Evolutionary conservation across 2,888 invertebrate genomes (phyloP), one percentile per base, ranked within the genome.

Genomic region (Xylota sylvarum): DNA sequence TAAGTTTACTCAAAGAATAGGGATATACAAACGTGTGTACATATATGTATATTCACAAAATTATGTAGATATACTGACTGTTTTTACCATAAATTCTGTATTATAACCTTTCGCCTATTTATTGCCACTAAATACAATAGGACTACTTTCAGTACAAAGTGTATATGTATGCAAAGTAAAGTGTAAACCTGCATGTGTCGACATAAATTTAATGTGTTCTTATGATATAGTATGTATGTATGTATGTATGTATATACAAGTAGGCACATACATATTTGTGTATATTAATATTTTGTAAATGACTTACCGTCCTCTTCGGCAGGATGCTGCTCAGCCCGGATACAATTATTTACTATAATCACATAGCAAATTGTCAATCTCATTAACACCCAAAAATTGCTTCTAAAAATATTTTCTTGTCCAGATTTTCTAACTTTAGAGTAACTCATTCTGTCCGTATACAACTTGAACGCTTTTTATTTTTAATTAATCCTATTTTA

Each of bases 251-350:
- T 50, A 10, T 23, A 50, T 10, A 23, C 1, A 50, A 2, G 10
- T 14, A 23, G 10, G 19, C 19, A 48, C 3, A 48, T 46, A n/a
- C n/a, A n/a, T n/a, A n/a, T n/a, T n/a, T n/a, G n/a, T n/a, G n/a
- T n/a, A 43, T 17, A n/a, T 40, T 5, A 1, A 14, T 43, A 43
- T 27, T 10, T n/a, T 3, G 9, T 40, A 67, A 67, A 2, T 0
- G 62, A 74, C 74, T 81, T 77, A 81, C 85, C 86, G 58, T 86
- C 86, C 56, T 86, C 86, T 43, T 77, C 86, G n/a, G 86, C 86
- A 40, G 82, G 86, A 52, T 86, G 86, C 56, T 86, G 86, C 40
- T 86, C 86, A 43, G 86, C 86, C 19, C 27, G 37, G 43, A 58
- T 69, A 56, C 52, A 77, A 35, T 52, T 52, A 62, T 55, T 85